These are phyloP conservation scores for Dendronephthya gigantea DNA, from an alignment of 64 coral and sea anemone genomes.

Conservation along the genomic window DNA sequence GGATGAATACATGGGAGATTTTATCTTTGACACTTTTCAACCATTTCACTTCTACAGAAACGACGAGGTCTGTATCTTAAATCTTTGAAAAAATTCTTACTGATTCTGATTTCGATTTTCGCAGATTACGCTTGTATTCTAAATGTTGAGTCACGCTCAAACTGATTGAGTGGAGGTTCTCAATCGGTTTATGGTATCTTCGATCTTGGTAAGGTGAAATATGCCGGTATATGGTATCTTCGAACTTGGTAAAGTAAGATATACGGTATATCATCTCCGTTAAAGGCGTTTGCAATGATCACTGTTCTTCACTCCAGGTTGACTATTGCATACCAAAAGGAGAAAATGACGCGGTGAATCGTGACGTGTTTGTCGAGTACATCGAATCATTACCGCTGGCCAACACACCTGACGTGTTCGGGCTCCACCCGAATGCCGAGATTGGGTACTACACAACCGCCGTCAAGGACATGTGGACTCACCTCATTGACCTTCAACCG, in stretches of 20 bases:
- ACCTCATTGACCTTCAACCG: constrained; percentile 87
- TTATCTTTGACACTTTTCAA: constrained; percentile 98
- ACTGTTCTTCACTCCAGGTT: constrained; percentile 22
- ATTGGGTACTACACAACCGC: constrained; percentile 97
- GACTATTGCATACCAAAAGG: constrained; percentile 97
- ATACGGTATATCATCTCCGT: too few relatives aligned
- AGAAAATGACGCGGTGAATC: constrained; percentile 40
- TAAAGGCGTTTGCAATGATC: too few relatives aligned
- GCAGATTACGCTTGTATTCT: too few relatives aligned
- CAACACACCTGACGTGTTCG: constrained; percentile 96
- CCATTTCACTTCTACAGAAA: constrained; percentile 97
- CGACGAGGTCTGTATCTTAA: constrained; percentile 37
- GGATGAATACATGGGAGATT: constrained; percentile 99
- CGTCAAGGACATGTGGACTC: constrained; percentile 93
- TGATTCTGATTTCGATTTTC: too few relatives aligned
- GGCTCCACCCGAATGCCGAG: constrained; percentile 92
- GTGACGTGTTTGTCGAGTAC: constrained; percentile 73
- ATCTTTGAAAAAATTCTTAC: too few relatives aligned
- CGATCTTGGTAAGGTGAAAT: too few relatives aligned
- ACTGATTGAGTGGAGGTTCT: too few relatives aligned
- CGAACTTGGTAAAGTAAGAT: too few relatives aligned
- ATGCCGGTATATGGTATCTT: too few relatives aligned
- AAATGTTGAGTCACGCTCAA: too few relatives aligned
- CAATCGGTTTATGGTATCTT: too few relatives aligned
- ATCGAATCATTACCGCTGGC: constrained; percentile 73